These are phyloP conservation scores for Papilio xuthus DNA, from an alignment of 1,140 invertebrate genomes.

Conservation along the genomic window DNA sequence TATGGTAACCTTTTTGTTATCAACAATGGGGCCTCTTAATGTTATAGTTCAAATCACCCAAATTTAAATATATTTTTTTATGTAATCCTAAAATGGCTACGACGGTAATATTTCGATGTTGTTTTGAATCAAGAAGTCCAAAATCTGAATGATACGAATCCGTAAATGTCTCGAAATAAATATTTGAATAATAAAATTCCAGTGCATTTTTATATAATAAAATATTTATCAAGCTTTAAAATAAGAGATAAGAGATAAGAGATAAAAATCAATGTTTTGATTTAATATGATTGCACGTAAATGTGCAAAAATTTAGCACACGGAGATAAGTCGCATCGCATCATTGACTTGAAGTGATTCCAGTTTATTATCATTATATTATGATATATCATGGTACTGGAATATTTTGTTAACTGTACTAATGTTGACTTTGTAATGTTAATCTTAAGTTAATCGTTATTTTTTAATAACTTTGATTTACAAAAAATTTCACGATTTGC, in stretches of 20 bases:
- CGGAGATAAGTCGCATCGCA: constrained; percentile 10
- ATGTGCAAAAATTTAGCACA: constrained; percentile 20
- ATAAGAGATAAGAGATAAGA: not conserved
- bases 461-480: too few species aligned
- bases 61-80: too few species aligned
- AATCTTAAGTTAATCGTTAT: too few species aligned
- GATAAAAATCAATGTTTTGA: constrained; percentile 11
- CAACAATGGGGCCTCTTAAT: too few species aligned
- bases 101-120: too few species aligned
- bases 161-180: not conserved
- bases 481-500: too few species aligned
- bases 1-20: too few species aligned
- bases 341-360: not conserved
- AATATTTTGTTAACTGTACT: not conserved
- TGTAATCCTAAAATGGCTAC: too few species aligned
- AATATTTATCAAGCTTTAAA: not conserved
- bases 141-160: not conserved
- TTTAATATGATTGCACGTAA: not conserved
- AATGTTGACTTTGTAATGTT: too few species aligned
- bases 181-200: not conserved
- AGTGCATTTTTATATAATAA: not conserved
- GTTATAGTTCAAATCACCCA: too few species aligned
- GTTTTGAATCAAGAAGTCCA: not conserved
- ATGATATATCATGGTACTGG: not conserved
- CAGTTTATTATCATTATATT: not conserved